These are phyloP conservation scores for Automeris io DNA, from an alignment of 2,888 invertebrate species.

Conservation along the genomic window DNA sequence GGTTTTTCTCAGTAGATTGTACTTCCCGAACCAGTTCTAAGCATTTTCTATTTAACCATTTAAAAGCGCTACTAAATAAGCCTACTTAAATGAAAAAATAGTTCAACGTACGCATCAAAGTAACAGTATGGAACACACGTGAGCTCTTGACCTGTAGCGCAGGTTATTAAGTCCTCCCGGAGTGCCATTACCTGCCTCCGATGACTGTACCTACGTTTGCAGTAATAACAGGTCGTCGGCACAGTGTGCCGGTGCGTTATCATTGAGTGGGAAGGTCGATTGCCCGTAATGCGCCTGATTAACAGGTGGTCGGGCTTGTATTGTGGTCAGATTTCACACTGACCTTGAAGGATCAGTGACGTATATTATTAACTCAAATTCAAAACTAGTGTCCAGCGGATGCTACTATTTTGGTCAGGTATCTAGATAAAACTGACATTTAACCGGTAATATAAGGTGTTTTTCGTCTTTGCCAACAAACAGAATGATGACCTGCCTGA, in stretches of 20 bases:
- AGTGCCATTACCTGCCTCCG: constrained; percentile 17
- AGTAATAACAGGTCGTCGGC: constrained; percentile 23
- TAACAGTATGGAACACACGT: constrained; percentile 17
- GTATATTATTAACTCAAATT: too few relatives aligned
- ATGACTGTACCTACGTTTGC: constrained; percentile 18
- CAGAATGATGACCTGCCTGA: too few relatives aligned
- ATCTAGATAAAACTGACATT: too few relatives aligned
- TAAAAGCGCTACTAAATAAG: not conserved
- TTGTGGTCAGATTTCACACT: constrained; percentile 11
- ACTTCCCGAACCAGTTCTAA: too few relatives aligned
- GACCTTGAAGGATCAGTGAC: too few relatives aligned
- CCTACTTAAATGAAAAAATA: not conserved
- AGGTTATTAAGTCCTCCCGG: constrained; percentile 21
- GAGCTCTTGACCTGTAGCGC: constrained; percentile 24
- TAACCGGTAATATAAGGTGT: too few relatives aligned
- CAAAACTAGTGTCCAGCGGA: too few relatives aligned
- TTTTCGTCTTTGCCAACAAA: too few relatives aligned
- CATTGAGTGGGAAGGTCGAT: constrained; percentile 49
- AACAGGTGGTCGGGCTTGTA: constrained; percentile 30
- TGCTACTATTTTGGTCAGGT: too few relatives aligned
- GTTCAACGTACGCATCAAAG: constrained; percentile 12
- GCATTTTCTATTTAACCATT: too few relatives aligned
- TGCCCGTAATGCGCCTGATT: constrained; percentile 33
- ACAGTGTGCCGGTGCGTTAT: constrained; percentile 32
- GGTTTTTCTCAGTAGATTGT: too few relatives aligned